These are phyloP conservation scores for Prinia subflava DNA, from an alignment of 2,113 vertebrate genomes.

Conservation along the genomic window DNA sequence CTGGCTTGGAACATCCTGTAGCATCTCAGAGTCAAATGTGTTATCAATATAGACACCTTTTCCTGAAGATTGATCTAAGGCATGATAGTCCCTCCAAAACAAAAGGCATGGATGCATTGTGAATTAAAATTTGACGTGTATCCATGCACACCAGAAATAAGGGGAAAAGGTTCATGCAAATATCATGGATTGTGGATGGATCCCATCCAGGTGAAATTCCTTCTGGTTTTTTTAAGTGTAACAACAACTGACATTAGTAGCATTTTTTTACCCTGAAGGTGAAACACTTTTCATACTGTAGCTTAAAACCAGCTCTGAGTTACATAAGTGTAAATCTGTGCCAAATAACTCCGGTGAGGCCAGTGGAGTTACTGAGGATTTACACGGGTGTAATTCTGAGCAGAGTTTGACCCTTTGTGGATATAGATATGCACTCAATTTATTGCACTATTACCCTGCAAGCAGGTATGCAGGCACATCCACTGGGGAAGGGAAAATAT, in stretches of 20 bases:
- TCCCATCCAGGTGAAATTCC: constrained; percentile 51
- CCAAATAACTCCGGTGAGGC: constrained; percentile 25
- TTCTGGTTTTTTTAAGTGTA: constrained; percentile 61
- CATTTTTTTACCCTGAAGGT: constrained; percentile 41
- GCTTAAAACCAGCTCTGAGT: constrained; percentile 32
- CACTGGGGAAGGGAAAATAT: constrained; percentile 21
- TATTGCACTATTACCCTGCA: constrained; percentile 27
- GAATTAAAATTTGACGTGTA: constrained; percentile 3
- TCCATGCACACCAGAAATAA: not conserved
- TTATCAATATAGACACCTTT: constrained; percentile 45
- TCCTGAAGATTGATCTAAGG: constrained; percentile 3
- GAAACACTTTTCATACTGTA: constrained; percentile 30
- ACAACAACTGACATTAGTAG: constrained; percentile 51
- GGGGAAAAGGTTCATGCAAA: constrained; percentile 4
- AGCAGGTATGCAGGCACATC: constrained; percentile 42
- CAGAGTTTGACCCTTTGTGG: constrained; percentile 35
- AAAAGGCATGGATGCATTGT: not conserved
- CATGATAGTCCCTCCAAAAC: not conserved
- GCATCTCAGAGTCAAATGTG: constrained; percentile 39
- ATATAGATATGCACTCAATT: constrained; percentile 52
- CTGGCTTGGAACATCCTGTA: not conserved
- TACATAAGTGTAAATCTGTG: constrained; percentile 59
- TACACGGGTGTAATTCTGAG: constrained; percentile 58
- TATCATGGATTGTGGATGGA: constrained; percentile 26
- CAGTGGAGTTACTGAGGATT: constrained; percentile 50